Conservation (phyloP, 30 jellyfish, hydroid and myxozoan species). For the Aurelia sp. region DNA sequence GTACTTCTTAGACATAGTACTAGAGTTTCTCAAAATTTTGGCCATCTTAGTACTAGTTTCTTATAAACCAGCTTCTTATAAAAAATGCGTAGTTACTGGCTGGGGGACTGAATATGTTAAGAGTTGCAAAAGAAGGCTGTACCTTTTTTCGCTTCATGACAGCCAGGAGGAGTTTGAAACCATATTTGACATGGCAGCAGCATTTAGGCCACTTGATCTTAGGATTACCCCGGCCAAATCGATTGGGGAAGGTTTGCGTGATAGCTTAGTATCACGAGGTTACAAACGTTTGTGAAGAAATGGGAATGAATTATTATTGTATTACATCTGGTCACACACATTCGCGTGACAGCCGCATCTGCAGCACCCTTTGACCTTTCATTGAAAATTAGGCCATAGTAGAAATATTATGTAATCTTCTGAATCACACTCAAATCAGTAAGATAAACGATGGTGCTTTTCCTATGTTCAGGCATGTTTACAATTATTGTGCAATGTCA, state of each 20-base stretch:
- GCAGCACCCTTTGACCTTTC: conserved; percentile 34
- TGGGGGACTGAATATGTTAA: neutral
- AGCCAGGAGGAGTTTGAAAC: neutral
- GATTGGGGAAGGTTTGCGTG: conserved; percentile 30
- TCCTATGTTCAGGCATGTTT: too few relatives aligned
- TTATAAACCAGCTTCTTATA: too few relatives aligned
- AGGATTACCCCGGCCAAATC: neutral
- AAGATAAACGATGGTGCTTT: too few relatives aligned
- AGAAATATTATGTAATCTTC: too few relatives aligned
- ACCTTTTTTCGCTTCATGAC: neutral
- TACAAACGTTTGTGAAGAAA: neutral
- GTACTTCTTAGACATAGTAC: too few relatives aligned
- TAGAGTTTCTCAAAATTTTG: too few relatives aligned
- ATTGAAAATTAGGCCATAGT: too few relatives aligned
- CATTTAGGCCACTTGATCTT: too few relatives aligned
- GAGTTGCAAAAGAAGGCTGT: neutral
- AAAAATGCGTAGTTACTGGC: too few relatives aligned
- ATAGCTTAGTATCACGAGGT: conserved; percentile 46
- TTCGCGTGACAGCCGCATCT: conserved; percentile 52
- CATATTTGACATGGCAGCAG: neutral
- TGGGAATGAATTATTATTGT: conserved; percentile 3
- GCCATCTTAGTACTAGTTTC: too few relatives aligned
- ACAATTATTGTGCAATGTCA: too few relatives aligned
- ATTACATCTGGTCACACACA: conserved; percentile 36
- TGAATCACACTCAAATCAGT: too few relatives aligned